Base-by-base conservation (phyloP, 2,888 invertebrate species). In the Drosophila trichaetosa region DNA sequence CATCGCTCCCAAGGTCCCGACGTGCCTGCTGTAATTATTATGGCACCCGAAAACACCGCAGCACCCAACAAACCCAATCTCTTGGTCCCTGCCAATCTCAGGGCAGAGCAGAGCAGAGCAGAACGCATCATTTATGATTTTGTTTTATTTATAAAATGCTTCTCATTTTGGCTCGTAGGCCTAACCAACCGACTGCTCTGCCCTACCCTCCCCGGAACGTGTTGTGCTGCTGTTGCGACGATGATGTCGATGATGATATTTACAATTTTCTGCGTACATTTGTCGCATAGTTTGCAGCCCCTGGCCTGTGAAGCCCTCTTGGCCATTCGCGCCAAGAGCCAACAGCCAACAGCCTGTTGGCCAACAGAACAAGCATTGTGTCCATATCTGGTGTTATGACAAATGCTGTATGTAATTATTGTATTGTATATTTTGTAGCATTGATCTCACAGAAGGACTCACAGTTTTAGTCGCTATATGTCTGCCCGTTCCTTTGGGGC, bases 381-480 rank as follows among this genome's bases (percentile, higher is more conserved):
- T 82, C 87, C 87, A 90, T 87, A 87, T 88, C 89, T 90, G 87
- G 87, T 88, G 87, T 88, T 88, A 88, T 88, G 87, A 90, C 90
- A 88, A 88, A 88, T 90, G 89, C 87, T 90, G 87, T 84, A 88
- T 87, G 81, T 89, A 88, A 90, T 90, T 88, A 88, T 90, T 85
- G 89, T 88, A 88, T 90, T 83, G 86, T 79, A 79, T 79, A 72
- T 82, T 82, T 63, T 83, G 54, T 54, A 54, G 70, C 77, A 73
- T 60, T 76, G 73, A 69, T 74, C 68, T 63, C 60, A 54, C 42
- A 68, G 64, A 71, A 75, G 80, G 76, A 78, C 76, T 76, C 65
- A n/a, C 64, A 33, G 57, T 31, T 33, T 57, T 34, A 56, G 61
- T 56, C 34, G 52, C 38, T 58, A 29, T 59, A 59, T 56, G 34